phyloP scores from a whole-genome alignment of 2,113 vertebrate species.

The Pollachius pollachius region DNA sequence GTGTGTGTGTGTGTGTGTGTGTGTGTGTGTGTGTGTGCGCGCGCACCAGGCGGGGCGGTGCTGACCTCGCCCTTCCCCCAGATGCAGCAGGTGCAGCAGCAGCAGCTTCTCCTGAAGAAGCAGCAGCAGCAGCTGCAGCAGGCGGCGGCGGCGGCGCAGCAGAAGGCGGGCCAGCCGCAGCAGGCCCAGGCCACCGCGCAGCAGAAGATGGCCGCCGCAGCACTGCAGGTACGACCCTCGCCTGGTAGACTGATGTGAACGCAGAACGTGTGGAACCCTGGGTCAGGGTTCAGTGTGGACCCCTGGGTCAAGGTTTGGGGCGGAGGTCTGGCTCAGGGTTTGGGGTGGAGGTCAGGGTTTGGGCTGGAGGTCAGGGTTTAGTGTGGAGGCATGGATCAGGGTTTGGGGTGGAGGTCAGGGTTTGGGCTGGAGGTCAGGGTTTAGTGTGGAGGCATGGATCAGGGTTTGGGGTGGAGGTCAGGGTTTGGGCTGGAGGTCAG shows the following conservation, averaged over 20 bases:
- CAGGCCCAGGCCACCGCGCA: slow-evolving; percentile 79
- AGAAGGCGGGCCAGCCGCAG: slow-evolving; percentile 84
- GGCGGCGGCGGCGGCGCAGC: slow-evolving; percentile 77
- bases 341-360: too few species aligned
- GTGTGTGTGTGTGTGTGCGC: not conserved
- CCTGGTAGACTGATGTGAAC: not conserved
- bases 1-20: not conserved
- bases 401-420: too few species aligned
- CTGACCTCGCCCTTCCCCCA: slow-evolving; percentile 74
- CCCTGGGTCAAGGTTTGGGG: too few species aligned
- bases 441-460: too few species aligned
- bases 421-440: too few species aligned
- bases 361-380: too few species aligned
- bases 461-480: too few species aligned
- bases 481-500: too few species aligned
- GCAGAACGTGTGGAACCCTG: too few species aligned
- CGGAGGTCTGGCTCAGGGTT: too few species aligned
- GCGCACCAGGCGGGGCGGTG: slow-evolving; percentile 74
- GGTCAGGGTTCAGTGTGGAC: too few species aligned
- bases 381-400: too few species aligned
- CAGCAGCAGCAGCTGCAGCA: slow-evolving; percentile 78
- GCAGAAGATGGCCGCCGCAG: slow-evolving; percentile 77
- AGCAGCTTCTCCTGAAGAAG: slow-evolving; percentile 76
- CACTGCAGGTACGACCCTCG: not conserved
- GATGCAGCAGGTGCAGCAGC: slow-evolving; percentile 71